Conservation (phyloP, 2,113 vertebrate genomes). For the Leptobrachium ailaonicum region DNA sequence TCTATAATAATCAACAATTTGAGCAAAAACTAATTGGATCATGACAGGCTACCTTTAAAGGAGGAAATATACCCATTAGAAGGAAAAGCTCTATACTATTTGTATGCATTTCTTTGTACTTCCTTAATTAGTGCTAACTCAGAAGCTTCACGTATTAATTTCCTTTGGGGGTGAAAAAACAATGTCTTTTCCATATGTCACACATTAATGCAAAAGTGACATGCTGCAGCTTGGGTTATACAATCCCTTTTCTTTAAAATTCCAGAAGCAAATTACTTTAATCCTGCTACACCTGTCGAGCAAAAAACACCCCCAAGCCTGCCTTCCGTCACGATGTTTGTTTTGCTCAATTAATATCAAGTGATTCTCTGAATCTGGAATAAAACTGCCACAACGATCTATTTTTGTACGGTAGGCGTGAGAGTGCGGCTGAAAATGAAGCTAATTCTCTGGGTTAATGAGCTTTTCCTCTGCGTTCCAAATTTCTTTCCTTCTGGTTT, state of each 20-base stretch:
- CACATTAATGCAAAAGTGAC: background rate
- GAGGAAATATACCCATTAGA: too few relatives aligned
- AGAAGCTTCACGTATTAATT: background rate
- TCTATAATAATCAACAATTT: too few relatives aligned
- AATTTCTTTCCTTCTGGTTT: too few relatives aligned
- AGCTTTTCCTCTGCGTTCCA: background rate
- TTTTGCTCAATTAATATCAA: conserved; percentile 27
- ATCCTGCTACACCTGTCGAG: background rate
- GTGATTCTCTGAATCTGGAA: conserved; percentile 3
- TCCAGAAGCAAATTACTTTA: conserved; percentile 6
- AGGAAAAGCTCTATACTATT: background rate
- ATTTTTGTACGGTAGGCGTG: conserved; percentile 9
- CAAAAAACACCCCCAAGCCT: background rate
- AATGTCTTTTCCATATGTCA: background rate
- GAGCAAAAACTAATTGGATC: too few relatives aligned
- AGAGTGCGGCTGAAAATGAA: conserved; percentile 10
- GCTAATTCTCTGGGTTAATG: conserved; percentile 35
- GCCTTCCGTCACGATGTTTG: background rate
- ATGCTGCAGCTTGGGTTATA: background rate
- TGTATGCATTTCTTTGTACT: background rate
- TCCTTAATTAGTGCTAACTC: background rate
- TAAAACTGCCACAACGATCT: conserved; percentile 18
- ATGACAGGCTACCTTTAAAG: too few relatives aligned
- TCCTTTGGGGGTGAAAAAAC: background rate
- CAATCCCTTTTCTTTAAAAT: background rate